Conservation (phyloP, 2,113 vertebrate species). For the Rhinolophus sinicus region DNA sequence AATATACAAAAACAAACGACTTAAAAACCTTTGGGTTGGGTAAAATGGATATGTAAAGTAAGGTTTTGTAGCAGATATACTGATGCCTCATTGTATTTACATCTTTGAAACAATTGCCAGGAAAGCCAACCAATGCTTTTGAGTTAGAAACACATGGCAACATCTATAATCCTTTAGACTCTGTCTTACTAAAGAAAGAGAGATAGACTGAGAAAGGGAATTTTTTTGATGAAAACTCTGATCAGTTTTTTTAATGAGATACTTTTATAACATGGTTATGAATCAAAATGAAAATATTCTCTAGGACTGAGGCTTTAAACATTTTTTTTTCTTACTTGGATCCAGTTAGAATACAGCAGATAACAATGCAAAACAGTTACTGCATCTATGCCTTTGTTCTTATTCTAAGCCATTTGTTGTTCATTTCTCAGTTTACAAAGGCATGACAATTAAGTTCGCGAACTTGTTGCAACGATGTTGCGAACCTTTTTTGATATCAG, state of each 20-base stretch:
- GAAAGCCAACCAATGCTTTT: neutral
- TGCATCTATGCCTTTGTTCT: neutral
- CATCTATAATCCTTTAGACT: neutral
- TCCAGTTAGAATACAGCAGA: neutral
- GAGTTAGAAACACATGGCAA: neutral
- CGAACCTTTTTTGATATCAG: too few species aligned
- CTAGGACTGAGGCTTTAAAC: neutral
- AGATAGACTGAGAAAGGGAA: neutral
- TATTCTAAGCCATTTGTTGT: neutral
- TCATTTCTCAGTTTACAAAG: neutral
- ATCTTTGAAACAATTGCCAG: neutral
- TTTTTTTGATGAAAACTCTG: neutral
- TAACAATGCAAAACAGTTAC: neutral
- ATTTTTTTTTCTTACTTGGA: neutral
- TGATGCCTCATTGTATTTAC: neutral
- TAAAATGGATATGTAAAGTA: neutral
- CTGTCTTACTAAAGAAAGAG: neutral
- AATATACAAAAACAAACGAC: neutral
- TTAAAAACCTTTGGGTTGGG: neutral
- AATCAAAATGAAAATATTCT: neutral
- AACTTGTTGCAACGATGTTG: too few species aligned
- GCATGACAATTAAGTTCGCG: too few species aligned
- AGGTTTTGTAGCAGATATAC: neutral
- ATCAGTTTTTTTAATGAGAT: neutral
- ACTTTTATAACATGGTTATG: neutral